These are phyloP conservation scores for Ischnus inquisitorius DNA, from an alignment of 2,888 invertebrate genomes.

Conservation along the genomic window DNA sequence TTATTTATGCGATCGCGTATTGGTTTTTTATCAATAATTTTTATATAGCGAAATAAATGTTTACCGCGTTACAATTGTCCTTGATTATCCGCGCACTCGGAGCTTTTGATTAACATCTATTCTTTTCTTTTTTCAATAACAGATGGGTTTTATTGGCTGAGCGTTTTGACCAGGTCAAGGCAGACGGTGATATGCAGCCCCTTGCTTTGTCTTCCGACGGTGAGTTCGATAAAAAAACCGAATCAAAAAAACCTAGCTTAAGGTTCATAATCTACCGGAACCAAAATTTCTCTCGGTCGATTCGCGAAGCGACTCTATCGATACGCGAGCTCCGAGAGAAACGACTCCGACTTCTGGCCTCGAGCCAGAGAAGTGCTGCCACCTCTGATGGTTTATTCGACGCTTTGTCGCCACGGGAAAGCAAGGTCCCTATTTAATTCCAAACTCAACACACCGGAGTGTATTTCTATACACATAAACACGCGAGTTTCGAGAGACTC, in stretches of 20 bases:
- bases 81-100: too few relatives aligned
- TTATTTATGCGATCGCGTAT: too few relatives aligned
- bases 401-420: slow-evolving; percentile 45
- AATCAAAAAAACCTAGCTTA: slow-evolving; percentile 25
- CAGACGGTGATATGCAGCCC: slow-evolving; percentile 92
- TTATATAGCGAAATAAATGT: too few relatives aligned
- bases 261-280: neutral
- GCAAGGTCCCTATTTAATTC: slow-evolving; percentile 24
- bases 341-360: slow-evolving; percentile 42
- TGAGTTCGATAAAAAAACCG: slow-evolving; percentile 74
- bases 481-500: neutral
- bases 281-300: neutral
- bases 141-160: slow-evolving; percentile 89
- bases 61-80: too few relatives aligned
- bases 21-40: too few relatives aligned
- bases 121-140: slow-evolving; percentile 7
- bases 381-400: slow-evolving; percentile 17
- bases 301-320: slow-evolving; percentile 5
- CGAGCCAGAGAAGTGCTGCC: slow-evolving; percentile 55
- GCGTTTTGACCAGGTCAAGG: slow-evolving; percentile 95
- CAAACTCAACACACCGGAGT: neutral
- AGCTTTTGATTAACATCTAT: too few relatives aligned
- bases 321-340: slow-evolving; percentile 6
- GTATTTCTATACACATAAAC: neutral
- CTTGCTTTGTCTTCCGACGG: slow-evolving; percentile 87